Percentiles rank a stretch among this genome's conserved stretches.
Conservation (phyloP, 1,140 invertebrate species). For the Penaeus japonicus region DNA sequence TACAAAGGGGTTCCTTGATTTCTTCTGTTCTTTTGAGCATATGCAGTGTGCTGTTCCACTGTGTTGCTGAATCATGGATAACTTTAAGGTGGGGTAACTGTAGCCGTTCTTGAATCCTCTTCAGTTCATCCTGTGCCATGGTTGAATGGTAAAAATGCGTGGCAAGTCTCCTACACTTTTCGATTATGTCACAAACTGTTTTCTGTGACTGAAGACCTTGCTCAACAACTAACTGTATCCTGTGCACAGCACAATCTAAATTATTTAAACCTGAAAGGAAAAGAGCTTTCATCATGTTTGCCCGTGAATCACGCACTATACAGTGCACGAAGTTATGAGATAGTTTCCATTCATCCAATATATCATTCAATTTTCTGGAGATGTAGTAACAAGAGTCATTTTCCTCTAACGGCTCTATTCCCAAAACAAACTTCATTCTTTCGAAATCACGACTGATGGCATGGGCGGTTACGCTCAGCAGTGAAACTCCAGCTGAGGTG, state of each 20-base stretch:
- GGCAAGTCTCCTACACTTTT: background rate
- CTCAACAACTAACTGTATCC: background rate
- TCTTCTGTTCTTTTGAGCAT: background rate
- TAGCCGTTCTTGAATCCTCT: background rate
- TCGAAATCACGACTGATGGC: conserved; percentile 13
- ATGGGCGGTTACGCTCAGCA: conserved; percentile 42
- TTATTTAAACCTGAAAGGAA: conserved; percentile 1
- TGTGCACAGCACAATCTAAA: background rate
- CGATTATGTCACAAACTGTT: background rate
- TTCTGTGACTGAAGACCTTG: background rate
- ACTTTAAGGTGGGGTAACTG: background rate
- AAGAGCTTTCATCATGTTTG: conserved; percentile 38
- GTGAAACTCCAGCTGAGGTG: conserved; percentile 23
- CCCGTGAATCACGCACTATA: conserved; percentile 23
- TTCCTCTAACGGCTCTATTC: background rate
- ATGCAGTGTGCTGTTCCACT: background rate
- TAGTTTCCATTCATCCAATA: conserved; percentile 25
- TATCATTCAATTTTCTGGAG: conserved; percentile 14
- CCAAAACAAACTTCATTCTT: background rate
- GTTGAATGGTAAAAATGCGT: conserved; percentile 17
- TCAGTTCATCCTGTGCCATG: background rate
- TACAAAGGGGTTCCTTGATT: background rate
- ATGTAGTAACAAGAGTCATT: conserved; percentile 14
- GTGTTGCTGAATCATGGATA: background rate
- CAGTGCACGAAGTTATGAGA: background rate